Evolutionary conservation across 2,888 invertebrate species (phyloP).

Genomic region (Oasisia sp.): DNA sequence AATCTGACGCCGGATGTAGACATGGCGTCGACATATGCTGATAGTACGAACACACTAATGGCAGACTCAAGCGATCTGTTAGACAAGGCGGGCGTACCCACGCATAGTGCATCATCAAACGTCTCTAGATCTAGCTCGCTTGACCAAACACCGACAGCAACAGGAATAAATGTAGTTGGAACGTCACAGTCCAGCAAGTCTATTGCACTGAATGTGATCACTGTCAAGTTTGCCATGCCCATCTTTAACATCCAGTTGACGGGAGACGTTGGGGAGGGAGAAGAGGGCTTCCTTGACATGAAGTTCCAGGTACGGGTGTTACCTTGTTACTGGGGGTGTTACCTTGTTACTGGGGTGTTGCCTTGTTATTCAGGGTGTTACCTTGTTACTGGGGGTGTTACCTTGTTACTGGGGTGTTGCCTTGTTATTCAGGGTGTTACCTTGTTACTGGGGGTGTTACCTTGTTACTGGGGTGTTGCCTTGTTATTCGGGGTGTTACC

Average conservation of each 20-base stretch:
- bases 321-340: too few species aligned
- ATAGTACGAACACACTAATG: neutral
- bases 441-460: too few species aligned
- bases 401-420: too few species aligned
- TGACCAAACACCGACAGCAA: constrained; percentile 19
- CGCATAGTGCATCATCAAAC: constrained; percentile 22
- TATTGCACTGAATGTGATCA: constrained; percentile 7
- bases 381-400: too few species aligned
- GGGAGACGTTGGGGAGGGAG: constrained; percentile 62
- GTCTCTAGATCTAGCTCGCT: constrained; percentile 37
- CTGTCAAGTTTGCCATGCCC: constrained; percentile 57
- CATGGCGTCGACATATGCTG: neutral
- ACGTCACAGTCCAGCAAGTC: neutral
- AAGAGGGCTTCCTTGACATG: constrained; percentile 77
- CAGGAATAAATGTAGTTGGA: neutral
- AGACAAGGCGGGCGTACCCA: neutral
- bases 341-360: too few species aligned
- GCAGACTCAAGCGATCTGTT: constrained; percentile 6
- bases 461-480: too few species aligned
- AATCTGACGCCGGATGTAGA: constrained; percentile 50
- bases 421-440: too few species aligned
- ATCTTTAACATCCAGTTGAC: constrained; percentile 58
- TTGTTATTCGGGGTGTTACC: too few species aligned
- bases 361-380: too few species aligned
- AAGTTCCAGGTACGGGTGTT: constrained; percentile 67